Base-by-base conservation (phyloP, 2,797 vertebrate species). In the Pseudochaenichthys georgianus region DNA sequence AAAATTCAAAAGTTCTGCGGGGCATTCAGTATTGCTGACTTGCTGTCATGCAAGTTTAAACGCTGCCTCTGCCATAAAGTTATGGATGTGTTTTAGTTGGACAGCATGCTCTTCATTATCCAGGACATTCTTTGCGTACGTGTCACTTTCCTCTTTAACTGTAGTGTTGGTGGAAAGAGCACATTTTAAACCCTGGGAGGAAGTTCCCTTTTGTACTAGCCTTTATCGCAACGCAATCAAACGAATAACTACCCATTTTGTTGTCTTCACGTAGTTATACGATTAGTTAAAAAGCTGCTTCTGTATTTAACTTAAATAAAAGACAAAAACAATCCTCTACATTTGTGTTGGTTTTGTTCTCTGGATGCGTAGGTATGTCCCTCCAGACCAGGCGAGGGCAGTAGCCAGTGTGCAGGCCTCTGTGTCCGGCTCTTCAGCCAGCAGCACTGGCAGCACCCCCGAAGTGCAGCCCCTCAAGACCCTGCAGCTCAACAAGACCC, bases 391-490 rank as follows among this genome's bases (percentile, higher is more conserved):
- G 91, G 97, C 96, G 23, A 97, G 96, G 91, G 94, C 97, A 28
- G 96, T 97, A 82, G 96, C 96, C 6, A 96, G 95, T 1, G 97
- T 97, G 67, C 98, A 98, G 74, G 96, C 96, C 13, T 97, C 98
- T 43, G 96, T 98, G 88, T 99, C 98, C 0, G 97, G 97, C 45
- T 98, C 98, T 66, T 98, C 98, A 57, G 97, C 97, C 69, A 99
- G 97, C 92, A 99, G 97, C 93, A 96, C 97, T 54, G 98, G 97
- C 88, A 98, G 98, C 88, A 99, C 98, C 31, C 98, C 98, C 23
- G 98, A 99, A 90, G 97, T 99, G 85, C 98, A 97, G 82, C 97
- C 98, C 16, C 95, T 98, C 64, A 99, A 97, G 88, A 96, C 96
- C 75, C 92, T 99, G 88, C 97, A 99, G 87, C 96, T 99, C 86